Evolutionary conservation across 2,797 vertebrate genomes (phyloP).

Genomic region (Petrocephalus schoutedeni): DNA sequence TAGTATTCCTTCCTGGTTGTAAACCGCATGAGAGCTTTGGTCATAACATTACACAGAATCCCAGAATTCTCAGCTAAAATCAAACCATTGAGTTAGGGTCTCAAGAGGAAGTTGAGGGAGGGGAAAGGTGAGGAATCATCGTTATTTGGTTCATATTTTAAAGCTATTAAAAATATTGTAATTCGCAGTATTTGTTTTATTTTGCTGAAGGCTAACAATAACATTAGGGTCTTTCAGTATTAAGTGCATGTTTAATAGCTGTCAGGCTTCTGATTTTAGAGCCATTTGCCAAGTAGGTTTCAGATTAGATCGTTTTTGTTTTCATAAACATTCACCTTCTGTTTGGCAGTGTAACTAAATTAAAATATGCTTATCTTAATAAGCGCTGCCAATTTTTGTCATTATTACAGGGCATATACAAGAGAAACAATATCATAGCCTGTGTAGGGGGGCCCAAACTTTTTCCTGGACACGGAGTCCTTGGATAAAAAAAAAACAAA

Average conservation of each 20-base stretch:
- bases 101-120: background rate
- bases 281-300: background rate
- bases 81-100: background rate
- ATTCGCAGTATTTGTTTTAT: background rate
- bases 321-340: background rate
- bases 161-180: background rate
- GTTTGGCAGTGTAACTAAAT: background rate
- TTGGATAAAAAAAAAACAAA: background rate
- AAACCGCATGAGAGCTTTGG: background rate
- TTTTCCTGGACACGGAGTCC: background rate
- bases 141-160: background rate
- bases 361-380: background rate
- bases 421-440: background rate
- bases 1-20: background rate
- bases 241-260: background rate
- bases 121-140: background rate
- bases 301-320: background rate
- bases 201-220: background rate
- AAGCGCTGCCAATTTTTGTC: background rate
- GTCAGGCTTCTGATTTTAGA: background rate
- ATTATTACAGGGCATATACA: background rate
- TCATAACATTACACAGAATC: background rate
- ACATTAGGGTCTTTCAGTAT: background rate
- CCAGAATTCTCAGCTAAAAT: background rate
- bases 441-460: background rate